Evolutionary conservation across 1,140 invertebrate genomes (phyloP).

Genomic region (Drosophila tsacasi): DNA sequence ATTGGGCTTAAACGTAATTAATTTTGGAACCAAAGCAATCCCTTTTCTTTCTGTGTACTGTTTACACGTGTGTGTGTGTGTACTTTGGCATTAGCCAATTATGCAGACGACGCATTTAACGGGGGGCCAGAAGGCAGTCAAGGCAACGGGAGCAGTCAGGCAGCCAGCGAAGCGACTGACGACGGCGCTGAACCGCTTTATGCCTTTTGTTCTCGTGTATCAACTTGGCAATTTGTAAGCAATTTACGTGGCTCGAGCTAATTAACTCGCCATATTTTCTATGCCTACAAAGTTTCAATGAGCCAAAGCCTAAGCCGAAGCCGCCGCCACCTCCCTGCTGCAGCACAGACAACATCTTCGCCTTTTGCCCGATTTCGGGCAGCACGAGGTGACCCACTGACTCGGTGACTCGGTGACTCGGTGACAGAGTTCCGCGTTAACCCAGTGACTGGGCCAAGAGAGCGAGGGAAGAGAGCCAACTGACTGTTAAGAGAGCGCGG

Average conservation of each 20-base stretch:
- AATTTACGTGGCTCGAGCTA: slow-evolving; percentile 73
- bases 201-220: slow-evolving; percentile 52
- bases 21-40: background rate
- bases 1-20: slow-evolving; percentile 14
- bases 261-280: slow-evolving; percentile 78
- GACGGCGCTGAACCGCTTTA: slow-evolving; percentile 27
- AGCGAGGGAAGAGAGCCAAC: slow-evolving; percentile 7
- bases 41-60: slow-evolving; percentile 19
- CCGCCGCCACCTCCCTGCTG: slow-evolving; percentile 16
- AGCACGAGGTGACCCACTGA: slow-evolving; percentile 56
- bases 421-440: slow-evolving; percentile 73
- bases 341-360: slow-evolving; percentile 27
- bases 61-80: slow-evolving; percentile 9
- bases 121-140: slow-evolving; percentile 25
- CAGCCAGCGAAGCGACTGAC: slow-evolving; percentile 31
- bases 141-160: slow-evolving; percentile 39
- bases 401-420: slow-evolving; percentile 76
- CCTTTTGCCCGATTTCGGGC: slow-evolving; percentile 1
- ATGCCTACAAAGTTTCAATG: slow-evolving; percentile 76
- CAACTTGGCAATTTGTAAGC: slow-evolving; percentile 67
- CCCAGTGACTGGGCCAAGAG: slow-evolving; percentile 58
- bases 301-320: slow-evolving; percentile 35
- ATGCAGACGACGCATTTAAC: slow-evolving; percentile 44
- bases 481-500: slow-evolving; percentile 8
- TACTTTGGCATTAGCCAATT: slow-evolving; percentile 37